phyloP scores from a whole-genome alignment of 2,113 vertebrate genomes.

The Scatophagus argus region DNA sequence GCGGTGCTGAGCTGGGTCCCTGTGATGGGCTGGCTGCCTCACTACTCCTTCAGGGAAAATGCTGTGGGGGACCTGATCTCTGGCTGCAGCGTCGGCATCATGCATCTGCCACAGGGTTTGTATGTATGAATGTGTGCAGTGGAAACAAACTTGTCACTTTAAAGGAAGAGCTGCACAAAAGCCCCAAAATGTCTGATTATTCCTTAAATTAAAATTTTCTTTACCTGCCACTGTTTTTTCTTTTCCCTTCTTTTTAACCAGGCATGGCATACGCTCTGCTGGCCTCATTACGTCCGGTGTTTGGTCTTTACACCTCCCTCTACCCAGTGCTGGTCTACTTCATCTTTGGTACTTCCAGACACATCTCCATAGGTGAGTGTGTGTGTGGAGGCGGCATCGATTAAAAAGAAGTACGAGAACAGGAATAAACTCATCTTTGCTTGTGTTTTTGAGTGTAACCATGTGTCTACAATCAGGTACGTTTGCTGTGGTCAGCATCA shows the following conservation, averaged over 20 bases:
- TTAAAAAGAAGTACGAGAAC: neutral
- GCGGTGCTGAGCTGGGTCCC: constrained; percentile 85
- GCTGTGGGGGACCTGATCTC: constrained; percentile 88
- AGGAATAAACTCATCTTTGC: neutral
- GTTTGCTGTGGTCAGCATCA: constrained; percentile 94
- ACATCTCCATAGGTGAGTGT: constrained; percentile 92
- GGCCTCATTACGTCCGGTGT: constrained; percentile 90
- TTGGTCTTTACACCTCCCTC: constrained; percentile 92
- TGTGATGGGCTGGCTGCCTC: constrained; percentile 89
- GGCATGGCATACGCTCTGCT: constrained; percentile 95
- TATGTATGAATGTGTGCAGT: constrained; percentile 10
- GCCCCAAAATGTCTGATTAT: too few relatives aligned
- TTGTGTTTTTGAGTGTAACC: neutral
- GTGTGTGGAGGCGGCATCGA: neutral
- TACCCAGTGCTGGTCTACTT: constrained; percentile 93
- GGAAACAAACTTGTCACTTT: neutral
- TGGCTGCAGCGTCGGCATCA: constrained; percentile 94
- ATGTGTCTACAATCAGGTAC: constrained; percentile 85
- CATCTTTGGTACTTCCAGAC: constrained; percentile 94
- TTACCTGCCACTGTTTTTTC: too few relatives aligned
- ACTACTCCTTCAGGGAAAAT: constrained; percentile 90
- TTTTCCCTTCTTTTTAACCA: constrained; percentile 67
- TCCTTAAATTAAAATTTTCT: too few relatives aligned
- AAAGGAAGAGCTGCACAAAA: too few relatives aligned
- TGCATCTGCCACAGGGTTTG: constrained; percentile 95